These are phyloP conservation scores for Trichechus manatus DNA, from an alignment of 2,113 vertebrate genomes.

Conservation along the genomic window DNA sequence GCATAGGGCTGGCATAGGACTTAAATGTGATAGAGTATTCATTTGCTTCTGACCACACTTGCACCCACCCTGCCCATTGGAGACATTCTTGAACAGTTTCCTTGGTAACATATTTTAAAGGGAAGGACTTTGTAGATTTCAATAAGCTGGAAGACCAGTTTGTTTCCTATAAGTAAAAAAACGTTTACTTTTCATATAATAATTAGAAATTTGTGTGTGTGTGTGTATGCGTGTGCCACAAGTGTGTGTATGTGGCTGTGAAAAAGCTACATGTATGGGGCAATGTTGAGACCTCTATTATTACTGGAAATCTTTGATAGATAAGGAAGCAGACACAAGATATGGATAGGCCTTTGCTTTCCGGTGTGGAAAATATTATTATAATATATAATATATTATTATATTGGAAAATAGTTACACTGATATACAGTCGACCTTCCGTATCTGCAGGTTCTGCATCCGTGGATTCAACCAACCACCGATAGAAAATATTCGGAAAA, in stretches of 20 bases:
- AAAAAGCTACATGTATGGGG: background rate
- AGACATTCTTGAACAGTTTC: background rate
- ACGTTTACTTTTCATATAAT: background rate
- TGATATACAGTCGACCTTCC: too few relatives aligned
- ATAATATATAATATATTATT: background rate
- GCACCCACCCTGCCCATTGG: background rate
- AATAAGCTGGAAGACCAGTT: background rate
- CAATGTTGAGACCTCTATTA: background rate
- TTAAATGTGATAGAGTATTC: conserved; percentile 18
- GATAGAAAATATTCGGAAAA: too few relatives aligned
- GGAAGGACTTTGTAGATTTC: background rate
- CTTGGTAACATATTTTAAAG: background rate
- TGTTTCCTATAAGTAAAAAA: conserved; percentile 18
- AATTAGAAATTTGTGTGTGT: background rate
- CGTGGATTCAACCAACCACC: too few relatives aligned
- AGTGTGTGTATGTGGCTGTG: background rate
- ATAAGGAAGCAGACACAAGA: background rate
- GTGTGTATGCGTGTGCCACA: too few relatives aligned
- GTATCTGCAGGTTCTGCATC: too few relatives aligned
- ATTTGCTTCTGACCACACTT: background rate
- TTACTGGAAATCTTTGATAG: background rate
- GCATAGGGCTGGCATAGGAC: background rate
- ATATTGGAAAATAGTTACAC: background rate
- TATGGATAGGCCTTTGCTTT: background rate
- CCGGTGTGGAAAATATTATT: background rate